Evolutionary conservation across 2,888 invertebrate species (phyloP).

Genomic region (Cotesia congregata): DNA sequence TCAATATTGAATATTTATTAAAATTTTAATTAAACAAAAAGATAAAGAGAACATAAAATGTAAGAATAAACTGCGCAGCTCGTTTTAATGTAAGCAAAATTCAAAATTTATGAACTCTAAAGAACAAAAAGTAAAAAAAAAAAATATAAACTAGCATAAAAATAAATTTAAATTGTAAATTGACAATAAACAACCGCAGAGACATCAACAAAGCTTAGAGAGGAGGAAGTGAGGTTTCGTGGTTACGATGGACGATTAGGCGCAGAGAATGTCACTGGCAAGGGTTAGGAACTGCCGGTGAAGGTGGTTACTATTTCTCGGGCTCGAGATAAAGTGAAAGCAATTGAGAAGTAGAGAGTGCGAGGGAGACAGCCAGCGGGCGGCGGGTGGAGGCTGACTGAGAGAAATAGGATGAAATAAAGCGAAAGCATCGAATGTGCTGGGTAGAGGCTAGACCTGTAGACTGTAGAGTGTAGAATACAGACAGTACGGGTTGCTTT

Average conservation of each 20-base stretch:
- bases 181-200: neutral
- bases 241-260: slow-evolving; percentile 41
- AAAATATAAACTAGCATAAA: neutral
- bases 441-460: too few species aligned
- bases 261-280: slow-evolving; percentile 42
- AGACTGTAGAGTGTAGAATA: too few species aligned
- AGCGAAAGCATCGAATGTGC: neutral
- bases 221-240: slow-evolving; percentile 28
- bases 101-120: too few species aligned
- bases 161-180: neutral
- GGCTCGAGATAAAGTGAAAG: slow-evolving; percentile 12
- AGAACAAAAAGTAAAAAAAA: neutral
- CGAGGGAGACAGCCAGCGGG: neutral
- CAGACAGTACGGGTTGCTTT: neutral
- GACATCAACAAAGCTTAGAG: slow-evolving; percentile 16
- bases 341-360: neutral
- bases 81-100: too few species aligned
- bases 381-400: neutral
- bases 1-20: too few species aligned
- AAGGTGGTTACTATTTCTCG: slow-evolving; percentile 19
- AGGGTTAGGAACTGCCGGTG: slow-evolving; percentile 20
- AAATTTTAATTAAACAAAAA: too few species aligned
- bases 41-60: too few species aligned
- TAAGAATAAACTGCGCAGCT: too few species aligned
- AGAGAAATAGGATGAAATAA: neutral